phyloP scores from a whole-genome alignment of 1,140 invertebrate species.

The Cyrtorhinus lividipennis region DNA sequence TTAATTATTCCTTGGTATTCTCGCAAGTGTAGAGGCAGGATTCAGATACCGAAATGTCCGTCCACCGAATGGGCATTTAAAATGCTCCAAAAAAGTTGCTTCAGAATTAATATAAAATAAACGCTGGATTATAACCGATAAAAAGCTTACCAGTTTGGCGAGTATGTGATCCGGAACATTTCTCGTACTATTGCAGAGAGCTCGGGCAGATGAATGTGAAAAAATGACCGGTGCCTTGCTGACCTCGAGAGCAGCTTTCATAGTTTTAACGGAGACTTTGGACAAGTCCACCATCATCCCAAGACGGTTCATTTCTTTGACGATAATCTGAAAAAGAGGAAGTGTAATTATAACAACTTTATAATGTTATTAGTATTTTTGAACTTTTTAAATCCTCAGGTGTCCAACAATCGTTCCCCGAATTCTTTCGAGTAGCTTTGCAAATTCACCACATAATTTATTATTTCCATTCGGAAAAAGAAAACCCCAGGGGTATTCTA shows the following conservation, averaged over 20 bases:
- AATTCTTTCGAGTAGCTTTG: too few species aligned
- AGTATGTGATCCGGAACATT: slow-evolving; percentile 82
- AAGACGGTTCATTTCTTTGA: slow-evolving; percentile 70
- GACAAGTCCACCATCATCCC: slow-evolving; percentile 92
- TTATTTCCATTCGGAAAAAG: not conserved
- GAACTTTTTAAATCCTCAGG: too few species aligned
- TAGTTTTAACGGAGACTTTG: slow-evolving; percentile 73
- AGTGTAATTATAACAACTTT: not conserved
- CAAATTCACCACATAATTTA: not conserved
- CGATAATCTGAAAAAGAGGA: slow-evolving; percentile 42
- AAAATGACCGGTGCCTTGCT: slow-evolving; percentile 82
- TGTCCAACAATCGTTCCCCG: too few species aligned
- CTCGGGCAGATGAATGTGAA: slow-evolving; percentile 75
- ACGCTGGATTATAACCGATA: not conserved
- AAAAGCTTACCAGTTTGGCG: slow-evolving; percentile 47
- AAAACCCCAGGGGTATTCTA: too few species aligned
- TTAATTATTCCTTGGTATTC: too few species aligned
- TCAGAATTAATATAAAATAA: slow-evolving; percentile 10
- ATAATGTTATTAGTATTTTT: not conserved
- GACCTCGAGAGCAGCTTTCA: slow-evolving; percentile 62
- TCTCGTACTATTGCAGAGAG: slow-evolving; percentile 69
- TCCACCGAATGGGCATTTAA: too few species aligned
- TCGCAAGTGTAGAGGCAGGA: too few species aligned
- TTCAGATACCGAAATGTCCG: not conserved
- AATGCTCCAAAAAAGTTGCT: too few species aligned